Evolutionary conservation across 2,888 invertebrate genomes (phyloP), one percentile per base, ranked within the genome.

Genomic region (Iphiclides podalirius): DNA sequence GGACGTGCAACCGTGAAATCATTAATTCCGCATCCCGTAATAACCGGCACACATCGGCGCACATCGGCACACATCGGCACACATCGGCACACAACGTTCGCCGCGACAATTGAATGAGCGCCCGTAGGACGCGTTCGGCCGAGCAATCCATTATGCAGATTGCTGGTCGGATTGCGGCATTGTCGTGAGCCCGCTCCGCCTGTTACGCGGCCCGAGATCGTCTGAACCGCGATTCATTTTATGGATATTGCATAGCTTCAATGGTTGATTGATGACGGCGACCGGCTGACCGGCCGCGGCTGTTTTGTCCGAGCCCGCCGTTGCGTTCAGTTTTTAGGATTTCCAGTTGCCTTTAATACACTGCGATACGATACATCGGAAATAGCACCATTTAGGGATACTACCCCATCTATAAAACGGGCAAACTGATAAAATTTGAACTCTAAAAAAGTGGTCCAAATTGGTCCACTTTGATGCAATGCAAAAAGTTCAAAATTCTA

Each of bases 111-210:
- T 86, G 85, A 85, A 86, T 86, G 86, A 86, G 75, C 79, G 79
- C 76, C 79, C 79, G 83, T 82, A 78, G 74, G 72, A 67, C 70
- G 77, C 81, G 82, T 77, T 79, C 82, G 79, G 69, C 74, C 79
- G 83, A 83, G 79, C 87, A 85, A 87, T 87, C 87, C 83, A 86
- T 86, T 87, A 87, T 87, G 87, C 80, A 87, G 87, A 87, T 87
- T 85, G 85, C 71, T 72, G 72, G 72, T 66, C 80, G 84, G 86
- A 86, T 86, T 86, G 87, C 83, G 79, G 85, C 84, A 86, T 86
- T 86, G 86, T 86, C 83, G 83, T 69, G 67, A 68, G 71, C 73
- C 74, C 74, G 75, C 70, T 73, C 74, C 74, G 75, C 70, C 72
- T 78, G 81, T 81, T 80, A 78, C 77, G n/a, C 33, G 35, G 33